Percentiles rank a stretch among this genome's conserved stretches.
Evolutionary conservation across 1,140 invertebrate genomes (phyloP).

Genomic region (Sycophila sp.): DNA sequence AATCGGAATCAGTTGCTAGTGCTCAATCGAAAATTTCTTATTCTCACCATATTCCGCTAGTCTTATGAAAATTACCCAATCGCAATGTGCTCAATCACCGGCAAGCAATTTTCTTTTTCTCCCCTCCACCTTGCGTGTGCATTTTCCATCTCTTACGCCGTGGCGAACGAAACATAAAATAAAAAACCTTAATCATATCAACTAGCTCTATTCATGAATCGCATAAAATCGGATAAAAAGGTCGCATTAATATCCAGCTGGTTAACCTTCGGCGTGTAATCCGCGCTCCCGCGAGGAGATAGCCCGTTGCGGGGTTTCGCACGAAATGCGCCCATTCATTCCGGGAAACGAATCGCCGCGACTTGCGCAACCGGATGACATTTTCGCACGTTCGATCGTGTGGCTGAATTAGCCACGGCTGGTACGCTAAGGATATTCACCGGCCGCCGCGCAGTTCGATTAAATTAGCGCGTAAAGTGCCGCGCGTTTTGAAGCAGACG

Average conservation of each 20-base stretch:
- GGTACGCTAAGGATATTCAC: no score
- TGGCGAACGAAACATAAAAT: no score
- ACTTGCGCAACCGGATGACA: constrained; percentile 34
- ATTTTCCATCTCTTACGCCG: no score
- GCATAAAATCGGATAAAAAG: neutral
- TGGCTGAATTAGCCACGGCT: constrained; percentile 16
- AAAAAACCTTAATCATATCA: constrained; percentile 14
- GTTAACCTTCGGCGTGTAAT: neutral
- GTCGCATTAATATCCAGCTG: neutral
- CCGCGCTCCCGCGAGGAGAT: neutral
- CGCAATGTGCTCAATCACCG: neutral
- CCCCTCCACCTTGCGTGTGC: neutral
- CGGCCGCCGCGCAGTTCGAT: neutral
- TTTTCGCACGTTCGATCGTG: constrained; percentile 37
- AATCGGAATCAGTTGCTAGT: neutral
- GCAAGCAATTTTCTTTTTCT: neutral
- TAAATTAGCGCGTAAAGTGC: constrained; percentile 1
- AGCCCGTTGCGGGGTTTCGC: no score
- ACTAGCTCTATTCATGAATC: neutral
- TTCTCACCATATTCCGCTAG: no score
- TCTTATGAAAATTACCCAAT: neutral
- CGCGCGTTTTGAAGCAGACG: neutral
- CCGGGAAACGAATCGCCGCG: neutral
- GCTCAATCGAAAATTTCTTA: neutral
- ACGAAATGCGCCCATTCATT: constrained; percentile 30